These are phyloP conservation scores for Aporrectodea caliginosa DNA, from an alignment of 1,140 invertebrate genomes.

Conservation along the genomic window DNA sequence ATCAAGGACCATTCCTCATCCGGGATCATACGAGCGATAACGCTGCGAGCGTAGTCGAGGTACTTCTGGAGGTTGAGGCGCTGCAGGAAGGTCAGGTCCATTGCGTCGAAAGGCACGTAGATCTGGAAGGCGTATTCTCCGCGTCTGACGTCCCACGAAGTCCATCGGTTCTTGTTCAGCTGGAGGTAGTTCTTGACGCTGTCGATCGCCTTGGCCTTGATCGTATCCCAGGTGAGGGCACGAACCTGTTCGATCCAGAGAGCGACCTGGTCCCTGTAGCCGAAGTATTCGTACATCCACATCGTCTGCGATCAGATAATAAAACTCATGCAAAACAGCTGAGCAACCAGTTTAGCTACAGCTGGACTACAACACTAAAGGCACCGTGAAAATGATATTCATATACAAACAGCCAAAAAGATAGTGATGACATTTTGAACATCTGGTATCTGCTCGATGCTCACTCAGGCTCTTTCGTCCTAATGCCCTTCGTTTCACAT, in stretches of 20 bases:
- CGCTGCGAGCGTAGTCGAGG: not conserved
- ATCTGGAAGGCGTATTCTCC: conserved; percentile 22
- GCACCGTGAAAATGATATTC: too few species aligned
- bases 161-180: conserved; percentile 13
- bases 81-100: not conserved
- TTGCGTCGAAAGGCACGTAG: conserved; percentile 3
- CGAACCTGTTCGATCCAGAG: not conserved
- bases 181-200: conserved; percentile 9
- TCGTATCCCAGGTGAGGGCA: not conserved
- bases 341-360: too few species aligned
- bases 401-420: too few species aligned
- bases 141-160: not conserved
- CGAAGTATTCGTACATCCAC: not conserved
- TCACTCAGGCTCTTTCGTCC: too few species aligned
- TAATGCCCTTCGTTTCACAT: too few species aligned
- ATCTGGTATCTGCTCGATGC: too few species aligned
- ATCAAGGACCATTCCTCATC: conserved; percentile 25
- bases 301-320: not conserved
- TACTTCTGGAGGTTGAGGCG: conserved; percentile 12
- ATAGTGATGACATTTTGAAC: too few species aligned
- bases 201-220: not conserved
- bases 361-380: too few species aligned
- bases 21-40: not conserved
- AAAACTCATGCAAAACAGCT: too few species aligned
- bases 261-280: not conserved